phyloP scores from a whole-genome alignment of 2,797 vertebrate genomes.

The Phrynocephalus guinanensis region DNA sequence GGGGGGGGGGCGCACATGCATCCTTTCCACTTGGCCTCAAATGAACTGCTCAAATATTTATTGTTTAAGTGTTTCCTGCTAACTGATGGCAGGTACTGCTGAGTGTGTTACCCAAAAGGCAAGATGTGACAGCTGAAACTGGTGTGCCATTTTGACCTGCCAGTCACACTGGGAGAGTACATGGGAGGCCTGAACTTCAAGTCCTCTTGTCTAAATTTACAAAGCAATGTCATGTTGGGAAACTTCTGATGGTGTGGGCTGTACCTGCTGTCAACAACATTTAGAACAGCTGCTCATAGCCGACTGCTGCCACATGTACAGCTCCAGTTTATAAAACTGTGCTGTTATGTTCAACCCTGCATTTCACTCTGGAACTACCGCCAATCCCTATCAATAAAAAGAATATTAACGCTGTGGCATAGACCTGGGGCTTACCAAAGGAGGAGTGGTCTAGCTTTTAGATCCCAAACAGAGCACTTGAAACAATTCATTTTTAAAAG shows the following conservation, averaged over 20 bases:
- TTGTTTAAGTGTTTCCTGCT: neutral
- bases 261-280: neutral
- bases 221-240: conserved; percentile 5
- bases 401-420: neutral
- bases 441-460: neutral
- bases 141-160: neutral
- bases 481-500: too few relatives aligned
- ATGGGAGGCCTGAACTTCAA: neutral
- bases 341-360: neutral
- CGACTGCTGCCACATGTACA: neutral
- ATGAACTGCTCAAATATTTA: neutral
- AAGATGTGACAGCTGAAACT: neutral
- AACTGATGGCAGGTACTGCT: neutral
- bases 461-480: neutral
- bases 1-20: fast-evolving
- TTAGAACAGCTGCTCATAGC: neutral
- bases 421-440: neutral
- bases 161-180: neutral
- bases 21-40: neutral
- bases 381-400: neutral
- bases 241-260: neutral
- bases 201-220: conserved; percentile 14
- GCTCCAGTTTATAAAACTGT: neutral
- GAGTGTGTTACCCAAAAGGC: neutral
- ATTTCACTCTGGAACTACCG: neutral